Evolutionary conservation across 2,113 vertebrate species (phyloP), one percentile per base, ranked within the genome.

Genomic region (Ammospiza caudacuta): DNA sequence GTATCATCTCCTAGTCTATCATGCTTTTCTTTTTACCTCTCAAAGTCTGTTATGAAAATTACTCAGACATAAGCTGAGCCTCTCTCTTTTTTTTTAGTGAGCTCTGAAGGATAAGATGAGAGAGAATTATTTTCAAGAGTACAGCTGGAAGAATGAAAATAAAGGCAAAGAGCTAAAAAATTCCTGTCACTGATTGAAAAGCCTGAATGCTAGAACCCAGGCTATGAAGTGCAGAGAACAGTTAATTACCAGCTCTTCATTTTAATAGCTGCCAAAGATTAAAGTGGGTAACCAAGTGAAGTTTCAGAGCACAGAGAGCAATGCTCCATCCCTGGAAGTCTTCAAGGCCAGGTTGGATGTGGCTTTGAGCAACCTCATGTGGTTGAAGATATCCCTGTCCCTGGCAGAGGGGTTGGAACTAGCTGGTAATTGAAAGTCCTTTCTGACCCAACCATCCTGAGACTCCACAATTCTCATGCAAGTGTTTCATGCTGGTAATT

Each of bases 71-170:
- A 88, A 76, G 15, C 18, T 77, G 79, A 88, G 31, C 55, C 85
- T 94, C 70, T 91, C n/a, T 89, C 59, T 72, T 89, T 68, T 55
- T 76, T 76, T 85, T 75, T 80, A 62, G 79, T 35, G 83, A 90
- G 55, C 85, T 43, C 41, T 76, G 58, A 94, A 90, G 62, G 43
- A 83, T 80, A 58, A 89, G 72, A 94, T 85, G 58, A 89, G 78
- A 94, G 52, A 76, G 37, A 92, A 90, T 73, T 83, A 76, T 80
- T 94, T 96, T 92, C 44, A 91, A 59, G 74, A 72, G 58, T 55
- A 18, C 41, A 95, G 44, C 35, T 79, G 58, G 57, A 79, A 83
- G 70, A 96, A 90, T 51, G 63, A 83, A 91, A 92, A 85, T 28
- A 82, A 87, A 84, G 85, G 16, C 28, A 35, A 73, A 88, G 19